Percentiles rank a stretch among this genome's conserved stretches.
Conservation (phyloP, 1,140 invertebrate genomes). For the Cyrtorhinus lividipennis region DNA sequence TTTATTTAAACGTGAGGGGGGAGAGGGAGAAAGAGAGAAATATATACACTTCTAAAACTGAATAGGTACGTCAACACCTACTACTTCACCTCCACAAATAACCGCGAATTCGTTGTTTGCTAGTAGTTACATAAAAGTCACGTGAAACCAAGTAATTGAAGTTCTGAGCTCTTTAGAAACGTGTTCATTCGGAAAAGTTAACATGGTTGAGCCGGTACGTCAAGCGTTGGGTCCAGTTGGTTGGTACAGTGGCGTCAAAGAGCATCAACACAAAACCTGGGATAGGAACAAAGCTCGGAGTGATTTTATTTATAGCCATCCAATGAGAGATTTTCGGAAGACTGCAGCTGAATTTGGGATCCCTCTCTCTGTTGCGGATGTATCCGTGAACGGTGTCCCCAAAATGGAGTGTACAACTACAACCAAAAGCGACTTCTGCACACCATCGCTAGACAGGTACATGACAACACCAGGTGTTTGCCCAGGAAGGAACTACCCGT, state of each 20-base stretch:
- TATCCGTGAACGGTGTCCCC: neutral
- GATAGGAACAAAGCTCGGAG: slow-evolving; percentile 10
- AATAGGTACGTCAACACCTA: too few relatives aligned
- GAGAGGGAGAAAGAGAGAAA: too few relatives aligned
- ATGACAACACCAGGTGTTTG: neutral
- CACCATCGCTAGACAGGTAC: neutral
- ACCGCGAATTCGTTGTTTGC: too few relatives aligned
- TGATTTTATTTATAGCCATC: neutral
- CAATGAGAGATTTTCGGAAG: neutral
- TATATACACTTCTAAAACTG: too few relatives aligned
- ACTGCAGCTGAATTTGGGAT: neutral
- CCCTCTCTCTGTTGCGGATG: neutral
- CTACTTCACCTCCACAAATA: too few relatives aligned
- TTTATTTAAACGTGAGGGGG: too few relatives aligned
- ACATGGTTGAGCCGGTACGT: neutral
- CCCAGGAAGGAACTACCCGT: neutral
- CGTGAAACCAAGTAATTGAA: too few relatives aligned
- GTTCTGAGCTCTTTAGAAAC: too few relatives aligned
- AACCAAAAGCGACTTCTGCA: neutral
- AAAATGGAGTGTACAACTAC: slow-evolving; percentile 6
- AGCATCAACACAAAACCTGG: neutral
- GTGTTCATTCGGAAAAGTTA: too few relatives aligned
- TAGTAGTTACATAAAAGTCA: too few relatives aligned
- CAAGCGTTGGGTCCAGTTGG: neutral
- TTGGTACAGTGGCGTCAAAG: neutral